A percentile compares a stretch with the other conserved stretches of the same genome.
These are phyloP conservation scores for Nothoprocta perdicaria DNA, from an alignment of 2,113 vertebrate genomes.

Conservation along the genomic window DNA sequence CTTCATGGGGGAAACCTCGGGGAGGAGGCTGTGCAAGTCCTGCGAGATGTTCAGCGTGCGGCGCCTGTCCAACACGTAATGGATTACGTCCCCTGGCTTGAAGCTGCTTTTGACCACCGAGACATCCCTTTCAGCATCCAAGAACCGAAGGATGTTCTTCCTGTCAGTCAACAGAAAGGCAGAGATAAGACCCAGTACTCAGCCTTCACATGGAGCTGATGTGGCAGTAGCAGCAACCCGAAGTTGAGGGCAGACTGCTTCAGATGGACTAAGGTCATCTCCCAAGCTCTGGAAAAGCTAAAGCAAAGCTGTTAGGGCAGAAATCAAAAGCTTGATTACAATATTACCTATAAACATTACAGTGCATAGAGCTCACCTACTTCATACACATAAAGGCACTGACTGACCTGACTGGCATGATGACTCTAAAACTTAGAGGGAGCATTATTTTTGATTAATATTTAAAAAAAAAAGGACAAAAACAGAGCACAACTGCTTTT, in stretches of 20 bases:
- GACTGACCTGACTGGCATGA: not conserved
- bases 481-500: not conserved
- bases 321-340: not conserved
- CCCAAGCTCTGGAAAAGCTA: not conserved
- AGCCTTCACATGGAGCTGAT: fast-evolving
- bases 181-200: not conserved
- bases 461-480: not conserved
- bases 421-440: not conserved
- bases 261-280: not conserved
- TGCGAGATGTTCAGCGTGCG: constrained; percentile 87
- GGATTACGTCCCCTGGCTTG: constrained; percentile 88
- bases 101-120: constrained; percentile 90
- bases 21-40: constrained; percentile 86
- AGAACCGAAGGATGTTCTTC: constrained; percentile 88
- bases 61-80: constrained; percentile 87
- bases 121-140: constrained; percentile 89
- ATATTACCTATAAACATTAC: not conserved
- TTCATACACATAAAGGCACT: not conserved
- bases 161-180: constrained; percentile 44
- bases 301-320: not conserved
- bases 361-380: not conserved
- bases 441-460: not conserved
- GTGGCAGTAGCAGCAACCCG: not conserved
- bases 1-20: constrained; percentile 90
- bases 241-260: not conserved